Evolutionary conservation across 2,113 vertebrate species (phyloP).

Genomic region (Python bivittatus): DNA sequence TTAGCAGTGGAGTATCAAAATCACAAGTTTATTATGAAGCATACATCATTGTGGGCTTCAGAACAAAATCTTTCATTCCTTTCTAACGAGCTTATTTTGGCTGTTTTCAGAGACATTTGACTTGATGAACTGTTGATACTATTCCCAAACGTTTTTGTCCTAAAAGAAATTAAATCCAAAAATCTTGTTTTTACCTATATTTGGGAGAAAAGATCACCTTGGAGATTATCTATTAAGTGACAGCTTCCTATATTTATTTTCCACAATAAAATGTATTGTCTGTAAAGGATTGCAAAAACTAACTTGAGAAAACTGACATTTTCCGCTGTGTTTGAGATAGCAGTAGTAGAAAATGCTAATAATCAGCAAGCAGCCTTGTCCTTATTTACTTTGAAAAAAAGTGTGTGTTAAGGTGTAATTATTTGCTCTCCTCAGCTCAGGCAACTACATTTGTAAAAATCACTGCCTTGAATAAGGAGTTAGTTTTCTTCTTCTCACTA

Average conservation of each 20-base stretch:
- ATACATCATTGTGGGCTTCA: too few species aligned
- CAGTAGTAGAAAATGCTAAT: conserved; percentile 22
- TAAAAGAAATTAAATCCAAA: accelerated
- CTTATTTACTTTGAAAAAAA: conserved; percentile 47
- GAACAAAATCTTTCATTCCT: background rate
- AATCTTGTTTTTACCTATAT: accelerated
- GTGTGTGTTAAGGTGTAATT: conserved; percentile 58
- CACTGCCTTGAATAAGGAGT: conserved; percentile 36
- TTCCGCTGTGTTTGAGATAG: conserved; percentile 30
- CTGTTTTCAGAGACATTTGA: background rate
- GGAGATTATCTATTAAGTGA: accelerated
- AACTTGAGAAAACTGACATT: background rate
- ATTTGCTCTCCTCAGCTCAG: conserved; percentile 42
- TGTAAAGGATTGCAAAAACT: conserved; percentile 13
- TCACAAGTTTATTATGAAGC: background rate
- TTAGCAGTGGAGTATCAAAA: background rate
- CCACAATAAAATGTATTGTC: background rate
- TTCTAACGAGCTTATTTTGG: background rate
- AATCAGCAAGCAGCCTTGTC: conserved; percentile 45
- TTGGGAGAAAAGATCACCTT: background rate
- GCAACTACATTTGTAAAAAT: conserved; percentile 57
- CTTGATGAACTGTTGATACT: background rate
- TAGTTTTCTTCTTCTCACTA: conserved; percentile 37
- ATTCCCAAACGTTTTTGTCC: background rate
- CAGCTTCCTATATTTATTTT: background rate